These are phyloP conservation scores for Sturnira hondurensis DNA, from an alignment of 2,113 vertebrate species.

Conservation along the genomic window DNA sequence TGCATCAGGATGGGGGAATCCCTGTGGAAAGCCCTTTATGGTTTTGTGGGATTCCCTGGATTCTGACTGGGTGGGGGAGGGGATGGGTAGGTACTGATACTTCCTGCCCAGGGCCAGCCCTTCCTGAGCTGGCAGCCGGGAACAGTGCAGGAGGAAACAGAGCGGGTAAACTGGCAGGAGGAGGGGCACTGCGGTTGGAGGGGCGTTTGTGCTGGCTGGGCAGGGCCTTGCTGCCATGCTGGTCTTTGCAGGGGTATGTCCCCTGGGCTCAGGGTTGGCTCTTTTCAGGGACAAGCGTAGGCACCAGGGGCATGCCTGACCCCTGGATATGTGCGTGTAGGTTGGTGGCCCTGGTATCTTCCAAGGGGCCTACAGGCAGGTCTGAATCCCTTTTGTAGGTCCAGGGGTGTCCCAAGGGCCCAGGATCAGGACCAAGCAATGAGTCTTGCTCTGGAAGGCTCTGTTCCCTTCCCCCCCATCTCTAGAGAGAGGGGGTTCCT, in stretches of 20 bases:
- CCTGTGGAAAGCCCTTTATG: not conserved
- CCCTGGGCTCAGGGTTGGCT: constrained; percentile 82
- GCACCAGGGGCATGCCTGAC: not conserved
- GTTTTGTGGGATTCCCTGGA: constrained; percentile 9
- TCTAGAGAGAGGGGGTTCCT: not conserved
- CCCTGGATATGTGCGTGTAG: not conserved
- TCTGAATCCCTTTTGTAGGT: not conserved
- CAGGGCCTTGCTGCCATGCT: not conserved
- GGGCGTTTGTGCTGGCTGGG: not conserved
- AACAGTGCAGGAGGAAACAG: not conserved
- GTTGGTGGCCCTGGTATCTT: not conserved
- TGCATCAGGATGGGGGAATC: not conserved
- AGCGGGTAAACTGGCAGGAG: not conserved
- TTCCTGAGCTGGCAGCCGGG: constrained; percentile 34
- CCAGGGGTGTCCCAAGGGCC: not conserved
- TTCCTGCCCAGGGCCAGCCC: constrained; percentile 23
- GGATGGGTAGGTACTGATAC: not conserved
- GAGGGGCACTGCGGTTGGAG: not conserved
- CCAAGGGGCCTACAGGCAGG: not conserved
- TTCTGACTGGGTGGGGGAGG: not conserved
- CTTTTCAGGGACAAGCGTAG: constrained; percentile 68
- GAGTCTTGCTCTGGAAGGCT: not conserved
- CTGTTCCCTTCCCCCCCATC: not conserved
- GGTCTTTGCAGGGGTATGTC: not conserved
- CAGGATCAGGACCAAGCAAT: not conserved